phyloP scores from a whole-genome alignment of 2,888 invertebrate species.

The Megalurothrips usitatus region DNA sequence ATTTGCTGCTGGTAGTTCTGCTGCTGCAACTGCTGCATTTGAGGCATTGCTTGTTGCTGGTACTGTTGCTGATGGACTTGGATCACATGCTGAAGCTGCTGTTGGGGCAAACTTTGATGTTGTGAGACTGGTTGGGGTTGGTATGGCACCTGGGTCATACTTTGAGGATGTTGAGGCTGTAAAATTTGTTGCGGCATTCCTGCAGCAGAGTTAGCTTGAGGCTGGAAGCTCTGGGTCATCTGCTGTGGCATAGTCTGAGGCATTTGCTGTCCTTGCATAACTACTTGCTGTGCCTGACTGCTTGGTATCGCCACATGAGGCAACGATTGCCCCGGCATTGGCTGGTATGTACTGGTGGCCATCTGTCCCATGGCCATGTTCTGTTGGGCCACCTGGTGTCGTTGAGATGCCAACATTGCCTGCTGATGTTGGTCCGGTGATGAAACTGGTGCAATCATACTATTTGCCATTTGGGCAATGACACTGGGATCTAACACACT shows the following conservation, averaged over 20 bases:
- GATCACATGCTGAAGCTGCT: conserved; percentile 53
- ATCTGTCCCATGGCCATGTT: neutral
- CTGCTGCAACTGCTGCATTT: conserved; percentile 52
- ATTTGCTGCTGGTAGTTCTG: conserved; percentile 38
- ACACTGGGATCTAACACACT: conserved; percentile 8
- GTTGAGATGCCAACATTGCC: neutral
- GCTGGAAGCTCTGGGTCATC: conserved; percentile 46
- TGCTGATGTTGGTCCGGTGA: conserved; percentile 2
- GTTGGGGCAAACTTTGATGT: conserved; percentile 54
- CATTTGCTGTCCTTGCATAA: conserved; percentile 49
- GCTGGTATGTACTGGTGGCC: neutral
- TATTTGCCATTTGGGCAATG: conserved; percentile 15
- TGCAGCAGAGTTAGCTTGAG: neutral
- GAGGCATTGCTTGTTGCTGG: conserved; percentile 43
- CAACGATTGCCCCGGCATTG: neutral
- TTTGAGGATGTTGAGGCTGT: conserved; percentile 44
- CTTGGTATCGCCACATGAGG: conserved; percentile 16
- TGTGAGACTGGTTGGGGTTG: conserved; percentile 53
- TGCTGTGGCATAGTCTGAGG: conserved; percentile 51
- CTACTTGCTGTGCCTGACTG: conserved; percentile 49
- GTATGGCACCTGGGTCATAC: conserved; percentile 52
- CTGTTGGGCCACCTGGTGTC: neutral
- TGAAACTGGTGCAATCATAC: conserved; percentile 8
- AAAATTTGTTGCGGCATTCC: conserved; percentile 49
- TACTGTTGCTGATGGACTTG: conserved; percentile 53